Base-by-base conservation (phyloP, 2,797 vertebrate genomes). In the Sebastes taczanowskii region DNA sequence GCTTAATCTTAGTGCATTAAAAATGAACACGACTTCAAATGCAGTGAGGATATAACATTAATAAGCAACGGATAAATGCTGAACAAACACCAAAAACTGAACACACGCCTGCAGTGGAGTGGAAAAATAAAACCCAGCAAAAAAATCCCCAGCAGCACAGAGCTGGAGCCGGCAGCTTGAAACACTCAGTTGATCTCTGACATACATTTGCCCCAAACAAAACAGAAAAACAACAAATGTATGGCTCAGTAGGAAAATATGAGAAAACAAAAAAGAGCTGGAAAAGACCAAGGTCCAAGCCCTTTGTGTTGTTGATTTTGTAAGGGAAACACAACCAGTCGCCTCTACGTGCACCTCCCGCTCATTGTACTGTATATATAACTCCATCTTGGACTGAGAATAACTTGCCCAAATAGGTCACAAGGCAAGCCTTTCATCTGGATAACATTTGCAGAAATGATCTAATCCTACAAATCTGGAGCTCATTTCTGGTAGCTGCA, bases 401-500 rank as follows among this genome's bases (percentile, higher is more conserved):
- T 86, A 93, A 93, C 88, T 91, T 89, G 81, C 86, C 76, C 82
- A 78, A 84, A 91, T 66, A 92, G 88, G 87, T 93, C 89, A 94
- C 92, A 91, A 94, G 91, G 91, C 92, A 91, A 93, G 83, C 83
- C 79, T 89, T 91, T 89, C 71, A 87, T 91, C 87, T 87, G 78
- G 68, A 83, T 77, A 84, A 85, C 77, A 77, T 87, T 82, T 82
- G 75, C 69, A 90, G 49, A 79, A 89, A 85, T 64, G 16, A 84
- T 74, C 74, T 66, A 71, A 88, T 76, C 78, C 61, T 73, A 79
- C 65, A 69, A 77, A 82, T 85, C 82, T 77, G 82, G 71, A 84
- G 74, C 76, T 87, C 73, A 80, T 81, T 78, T 91, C 80, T 79
- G 81, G 72, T 89, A 88, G 81, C 86, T 91, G 88, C 80, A 77